Percentiles rank a stretch among this genome's conserved stretches.
Conservation (phyloP, 2,888 invertebrate genomes). For the Congeria kusceri region DNA sequence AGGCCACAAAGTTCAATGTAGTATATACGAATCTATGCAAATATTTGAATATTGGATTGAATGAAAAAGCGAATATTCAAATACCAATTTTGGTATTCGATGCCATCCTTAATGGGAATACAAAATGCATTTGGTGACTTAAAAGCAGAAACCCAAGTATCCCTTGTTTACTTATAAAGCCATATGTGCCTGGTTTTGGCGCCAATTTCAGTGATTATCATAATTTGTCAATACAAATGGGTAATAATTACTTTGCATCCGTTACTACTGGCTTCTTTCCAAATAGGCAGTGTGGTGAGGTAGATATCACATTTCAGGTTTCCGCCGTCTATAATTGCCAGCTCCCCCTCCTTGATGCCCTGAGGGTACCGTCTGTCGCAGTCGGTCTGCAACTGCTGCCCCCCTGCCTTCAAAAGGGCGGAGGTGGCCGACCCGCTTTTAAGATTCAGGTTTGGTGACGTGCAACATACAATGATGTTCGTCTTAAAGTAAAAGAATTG, state of each 20-base stretch:
- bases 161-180: too few species aligned
- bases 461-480: slow-evolving; percentile 78
- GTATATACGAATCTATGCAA: too few species aligned
- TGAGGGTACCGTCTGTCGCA: slow-evolving; percentile 62
- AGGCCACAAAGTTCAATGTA: too few species aligned
- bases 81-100: too few species aligned
- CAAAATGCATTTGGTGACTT: too few species aligned
- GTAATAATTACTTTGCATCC: slow-evolving; percentile 52
- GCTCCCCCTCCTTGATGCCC: slow-evolving; percentile 68
- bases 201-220: too few species aligned
- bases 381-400: slow-evolving; percentile 71
- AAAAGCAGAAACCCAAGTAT: too few species aligned
- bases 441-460: slow-evolving; percentile 70
- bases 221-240: too few species aligned
- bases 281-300: slow-evolving; percentile 67
- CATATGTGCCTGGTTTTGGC: too few species aligned
- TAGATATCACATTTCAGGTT: slow-evolving; percentile 72
- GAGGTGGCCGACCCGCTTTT: slow-evolving; percentile 73
- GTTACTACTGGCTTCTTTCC: slow-evolving; percentile 56
- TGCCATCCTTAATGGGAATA: too few species aligned
- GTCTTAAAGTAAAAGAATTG: slow-evolving; percentile 59
- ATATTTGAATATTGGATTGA: too few species aligned
- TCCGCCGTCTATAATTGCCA: slow-evolving; percentile 69
- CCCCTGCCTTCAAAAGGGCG: slow-evolving; percentile 74
- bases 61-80: too few species aligned